Conservation (phyloP, 2,797 vertebrate species). For the Rhinatrema bivittatum region DNA sequence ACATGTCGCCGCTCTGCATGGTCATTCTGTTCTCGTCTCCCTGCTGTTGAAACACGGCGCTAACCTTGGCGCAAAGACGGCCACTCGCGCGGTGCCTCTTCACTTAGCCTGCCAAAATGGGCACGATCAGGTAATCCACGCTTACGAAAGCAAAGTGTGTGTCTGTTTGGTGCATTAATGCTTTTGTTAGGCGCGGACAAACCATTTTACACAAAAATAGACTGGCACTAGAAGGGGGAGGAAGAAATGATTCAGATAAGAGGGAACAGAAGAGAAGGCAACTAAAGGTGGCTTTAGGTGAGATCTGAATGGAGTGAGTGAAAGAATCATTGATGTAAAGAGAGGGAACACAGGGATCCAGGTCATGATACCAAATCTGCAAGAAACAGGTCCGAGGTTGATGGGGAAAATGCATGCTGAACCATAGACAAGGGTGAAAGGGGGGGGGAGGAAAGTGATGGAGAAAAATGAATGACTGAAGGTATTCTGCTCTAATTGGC, state of each 20-base stretch:
- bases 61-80: slow-evolving; percentile 56
- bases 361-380: background rate
- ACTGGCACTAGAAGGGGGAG: too few relatives aligned
- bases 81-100: slow-evolving; percentile 69
- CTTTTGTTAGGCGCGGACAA: background rate
- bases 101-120: slow-evolving; percentile 85
- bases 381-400: too few relatives aligned
- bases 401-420: too few relatives aligned
- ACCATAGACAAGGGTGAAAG: too few relatives aligned
- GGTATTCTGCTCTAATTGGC: too few relatives aligned
- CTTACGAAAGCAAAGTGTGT: background rate
- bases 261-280: background rate
- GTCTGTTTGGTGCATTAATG: background rate
- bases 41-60: slow-evolving; percentile 77
- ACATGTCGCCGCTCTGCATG: slow-evolving; percentile 79
- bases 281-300: too few relatives aligned
- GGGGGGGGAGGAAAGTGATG: too few relatives aligned
- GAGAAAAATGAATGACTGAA: too few relatives aligned
- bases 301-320: too few relatives aligned
- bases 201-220: too few relatives aligned
- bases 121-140: slow-evolving; percentile 66
- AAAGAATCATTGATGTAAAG: too few relatives aligned
- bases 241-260: background rate
- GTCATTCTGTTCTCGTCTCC: slow-evolving; percentile 53
- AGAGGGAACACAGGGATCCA: background rate